Conservation (phyloP, 2,113 vertebrate species). For the Caretta caretta region DNA sequence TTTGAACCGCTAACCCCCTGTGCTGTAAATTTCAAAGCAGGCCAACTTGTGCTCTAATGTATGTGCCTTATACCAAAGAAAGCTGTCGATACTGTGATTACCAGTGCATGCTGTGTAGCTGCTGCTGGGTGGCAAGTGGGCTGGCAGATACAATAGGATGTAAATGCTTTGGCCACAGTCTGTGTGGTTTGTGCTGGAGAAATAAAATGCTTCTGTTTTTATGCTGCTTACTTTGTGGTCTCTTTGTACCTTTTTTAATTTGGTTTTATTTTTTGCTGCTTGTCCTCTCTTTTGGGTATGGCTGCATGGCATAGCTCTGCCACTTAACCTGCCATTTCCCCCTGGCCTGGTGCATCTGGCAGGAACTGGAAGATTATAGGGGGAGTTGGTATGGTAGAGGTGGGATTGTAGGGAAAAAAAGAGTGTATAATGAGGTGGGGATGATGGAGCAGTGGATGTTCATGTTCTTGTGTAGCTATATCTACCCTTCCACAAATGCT, state of each 20-base stretch:
- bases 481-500: background rate
- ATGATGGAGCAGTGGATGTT: background rate
- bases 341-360: background rate
- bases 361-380: background rate
- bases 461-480: background rate
- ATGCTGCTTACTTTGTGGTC: background rate
- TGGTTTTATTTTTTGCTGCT: background rate
- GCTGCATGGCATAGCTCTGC: background rate
- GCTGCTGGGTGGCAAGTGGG: background rate
- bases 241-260: background rate
- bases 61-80: background rate
- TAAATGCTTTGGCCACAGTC: background rate
- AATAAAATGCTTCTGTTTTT: background rate
- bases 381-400: background rate
- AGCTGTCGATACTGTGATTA: background rate
- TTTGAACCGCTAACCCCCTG: fast-evolving
- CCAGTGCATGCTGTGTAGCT: background rate
- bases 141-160: background rate
- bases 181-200: background rate
- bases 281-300: fast-evolving
- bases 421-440: background rate
- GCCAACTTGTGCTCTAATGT: fast-evolving
- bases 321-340: background rate
- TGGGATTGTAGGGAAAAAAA: background rate
- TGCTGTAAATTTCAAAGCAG: background rate